phyloP scores from a whole-genome alignment of 2,888 invertebrate genomes.

The Dryomyza anilis region DNA sequence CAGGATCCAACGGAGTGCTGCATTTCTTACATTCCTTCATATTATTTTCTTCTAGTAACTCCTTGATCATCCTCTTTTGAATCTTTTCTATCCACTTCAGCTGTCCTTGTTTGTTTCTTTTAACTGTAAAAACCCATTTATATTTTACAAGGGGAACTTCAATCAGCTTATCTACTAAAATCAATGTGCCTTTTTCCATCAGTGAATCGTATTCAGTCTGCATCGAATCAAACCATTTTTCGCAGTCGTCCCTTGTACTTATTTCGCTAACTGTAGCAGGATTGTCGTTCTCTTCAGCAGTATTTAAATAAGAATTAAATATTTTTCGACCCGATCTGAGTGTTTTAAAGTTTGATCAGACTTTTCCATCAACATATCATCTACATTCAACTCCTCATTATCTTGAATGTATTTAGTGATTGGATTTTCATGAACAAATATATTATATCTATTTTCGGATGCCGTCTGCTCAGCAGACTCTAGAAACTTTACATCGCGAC shows the following conservation, averaged over 20 bases:
- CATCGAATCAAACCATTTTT: not conserved
- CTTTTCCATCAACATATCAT: not conserved
- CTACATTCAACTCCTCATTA: not conserved
- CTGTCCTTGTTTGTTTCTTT: not conserved
- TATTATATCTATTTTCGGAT: not conserved
- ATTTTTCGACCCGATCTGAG: not conserved
- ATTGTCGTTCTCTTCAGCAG: not conserved
- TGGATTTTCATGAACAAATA: not conserved
- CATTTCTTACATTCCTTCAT: not conserved
- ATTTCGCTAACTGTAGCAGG: not conserved
- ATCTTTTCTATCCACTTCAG: constrained; percentile 2
- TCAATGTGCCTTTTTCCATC: not conserved
- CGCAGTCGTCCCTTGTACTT: not conserved
- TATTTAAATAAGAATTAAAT: not conserved
- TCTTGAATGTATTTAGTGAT: not conserved
- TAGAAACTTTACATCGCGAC: constrained; percentile 1
- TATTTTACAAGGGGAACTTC: not conserved
- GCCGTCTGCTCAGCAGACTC: not conserved
- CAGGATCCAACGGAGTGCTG: constrained; percentile 10
- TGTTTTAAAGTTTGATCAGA: not conserved
- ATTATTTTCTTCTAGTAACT: not conserved
- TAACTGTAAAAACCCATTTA: not conserved
- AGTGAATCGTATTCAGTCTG: not conserved
- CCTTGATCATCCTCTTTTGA: not conserved
- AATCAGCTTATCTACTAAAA: not conserved